These are phyloP conservation scores for Amiota minor DNA, from an alignment of 2,888 invertebrate genomes.

Conservation along the genomic window DNA sequence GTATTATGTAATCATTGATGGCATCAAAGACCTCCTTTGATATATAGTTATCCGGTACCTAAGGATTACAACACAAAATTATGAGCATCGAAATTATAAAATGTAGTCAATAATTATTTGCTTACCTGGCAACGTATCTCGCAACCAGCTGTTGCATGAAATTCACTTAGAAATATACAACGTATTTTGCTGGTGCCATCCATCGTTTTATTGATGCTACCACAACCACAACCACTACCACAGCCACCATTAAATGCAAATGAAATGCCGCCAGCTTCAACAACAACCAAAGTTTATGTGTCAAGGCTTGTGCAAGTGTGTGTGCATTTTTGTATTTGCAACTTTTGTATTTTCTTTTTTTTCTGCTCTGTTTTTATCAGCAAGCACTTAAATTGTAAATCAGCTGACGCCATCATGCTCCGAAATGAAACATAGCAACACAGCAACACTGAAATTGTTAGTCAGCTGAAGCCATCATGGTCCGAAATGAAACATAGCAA, in stretches of 20 bases:
- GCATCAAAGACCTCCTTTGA: constrained; percentile 95
- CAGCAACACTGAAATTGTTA: too few species aligned
- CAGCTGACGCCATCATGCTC: too few species aligned
- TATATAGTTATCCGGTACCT: constrained; percentile 92
- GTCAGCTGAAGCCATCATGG: too few species aligned
- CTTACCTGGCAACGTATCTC: constrained; percentile 88
- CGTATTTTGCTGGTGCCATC: constrained; percentile 79
- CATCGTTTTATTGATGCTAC: constrained; percentile 80
- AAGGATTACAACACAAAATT: constrained; percentile 31
- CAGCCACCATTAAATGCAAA: constrained; percentile 17
- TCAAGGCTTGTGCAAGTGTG: too few species aligned
- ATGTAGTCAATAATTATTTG: background rate
- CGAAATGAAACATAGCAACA: too few species aligned
- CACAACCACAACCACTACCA: constrained; percentile 72
- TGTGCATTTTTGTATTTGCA: too few species aligned
- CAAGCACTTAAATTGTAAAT: too few species aligned
- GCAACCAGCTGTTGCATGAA: constrained; percentile 85
- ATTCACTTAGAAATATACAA: constrained; percentile 87
- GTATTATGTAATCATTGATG: constrained; percentile 94
- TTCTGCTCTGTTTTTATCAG: too few species aligned
- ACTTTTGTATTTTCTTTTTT: too few species aligned
- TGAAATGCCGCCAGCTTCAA: constrained; percentile 37
- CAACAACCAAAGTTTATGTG: background rate
- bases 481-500: too few species aligned
- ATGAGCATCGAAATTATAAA: background rate